Conservation (phyloP, 2,888 invertebrate genomes). For the Parnassius glacialis region DNA sequence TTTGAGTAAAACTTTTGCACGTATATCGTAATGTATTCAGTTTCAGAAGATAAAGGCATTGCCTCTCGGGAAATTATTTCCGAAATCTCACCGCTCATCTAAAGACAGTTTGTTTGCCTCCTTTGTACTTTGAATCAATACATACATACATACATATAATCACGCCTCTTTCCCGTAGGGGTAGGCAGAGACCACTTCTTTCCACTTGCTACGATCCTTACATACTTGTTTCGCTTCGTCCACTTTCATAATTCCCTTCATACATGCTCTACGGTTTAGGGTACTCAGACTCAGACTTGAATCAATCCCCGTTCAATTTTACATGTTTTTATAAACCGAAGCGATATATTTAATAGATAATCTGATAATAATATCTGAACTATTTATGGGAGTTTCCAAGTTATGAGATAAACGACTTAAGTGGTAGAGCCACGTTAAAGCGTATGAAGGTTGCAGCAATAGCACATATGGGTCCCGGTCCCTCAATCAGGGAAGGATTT, state of each 20-base stretch:
- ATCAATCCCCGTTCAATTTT: conserved; percentile 80
- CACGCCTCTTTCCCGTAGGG: too few relatives aligned
- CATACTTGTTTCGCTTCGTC: too few relatives aligned
- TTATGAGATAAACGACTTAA: neutral
- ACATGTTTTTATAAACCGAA: conserved; percentile 76
- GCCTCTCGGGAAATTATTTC: conserved; percentile 76
- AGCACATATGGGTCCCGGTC: too few relatives aligned
- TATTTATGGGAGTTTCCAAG: neutral
- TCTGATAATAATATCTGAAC: too few relatives aligned
- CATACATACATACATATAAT: too few relatives aligned
- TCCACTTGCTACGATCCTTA: too few relatives aligned
- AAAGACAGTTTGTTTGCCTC: conserved; percentile 67
- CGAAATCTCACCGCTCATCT: conserved; percentile 70
- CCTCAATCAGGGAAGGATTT: too few relatives aligned
- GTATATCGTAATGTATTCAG: conserved; percentile 66
- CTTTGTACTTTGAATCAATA: conserved; percentile 77
- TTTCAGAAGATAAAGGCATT: conserved; percentile 45
- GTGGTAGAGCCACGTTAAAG: neutral
- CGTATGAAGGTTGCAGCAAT: too few relatives aligned
- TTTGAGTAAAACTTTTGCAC: conserved; percentile 20
- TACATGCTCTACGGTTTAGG: too few relatives aligned
- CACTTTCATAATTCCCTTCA: too few relatives aligned
- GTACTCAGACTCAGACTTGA: too few relatives aligned
- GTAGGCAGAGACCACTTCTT: too few relatives aligned
- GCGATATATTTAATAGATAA: conserved; percentile 49